A percentile compares a stretch with the other conserved stretches of the same genome.
Conservation (phyloP, 2,113 vertebrate genomes). For the Pedionomus torquatus region DNA sequence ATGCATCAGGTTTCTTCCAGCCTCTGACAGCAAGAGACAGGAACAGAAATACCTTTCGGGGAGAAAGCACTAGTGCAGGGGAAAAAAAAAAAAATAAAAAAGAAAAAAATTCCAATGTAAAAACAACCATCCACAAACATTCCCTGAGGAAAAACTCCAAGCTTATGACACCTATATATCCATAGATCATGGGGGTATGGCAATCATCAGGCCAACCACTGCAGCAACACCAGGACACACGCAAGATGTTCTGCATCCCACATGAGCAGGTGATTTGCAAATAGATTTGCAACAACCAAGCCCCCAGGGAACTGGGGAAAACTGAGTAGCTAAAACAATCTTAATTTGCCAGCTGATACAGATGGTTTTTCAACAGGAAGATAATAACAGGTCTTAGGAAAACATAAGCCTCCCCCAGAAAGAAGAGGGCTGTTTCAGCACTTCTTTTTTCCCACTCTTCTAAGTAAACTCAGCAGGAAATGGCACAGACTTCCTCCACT, state of each 20-base stretch:
- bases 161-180: background rate
- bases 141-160: background rate
- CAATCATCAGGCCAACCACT: accelerated
- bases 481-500: background rate
- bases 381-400: background rate
- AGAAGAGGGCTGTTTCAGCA: background rate
- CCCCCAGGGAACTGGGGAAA: background rate
- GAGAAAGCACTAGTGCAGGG: background rate
- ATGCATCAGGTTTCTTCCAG: background rate
- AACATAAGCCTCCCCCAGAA: background rate
- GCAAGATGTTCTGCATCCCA: background rate
- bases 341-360: background rate
- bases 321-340: background rate
- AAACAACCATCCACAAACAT: background rate
- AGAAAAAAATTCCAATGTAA: too few species aligned
- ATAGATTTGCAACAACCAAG: background rate
- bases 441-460: background rate
- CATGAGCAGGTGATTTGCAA: background rate
- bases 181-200: background rate
- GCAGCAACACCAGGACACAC: background rate
- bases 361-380: background rate
- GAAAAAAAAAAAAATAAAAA: background rate
- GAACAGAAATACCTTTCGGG: background rate
- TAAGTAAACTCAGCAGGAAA: background rate
- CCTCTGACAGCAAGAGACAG: background rate